Conservation (phyloP, 2,113 vertebrate genomes). For the Ceyx margarethae region DNA sequence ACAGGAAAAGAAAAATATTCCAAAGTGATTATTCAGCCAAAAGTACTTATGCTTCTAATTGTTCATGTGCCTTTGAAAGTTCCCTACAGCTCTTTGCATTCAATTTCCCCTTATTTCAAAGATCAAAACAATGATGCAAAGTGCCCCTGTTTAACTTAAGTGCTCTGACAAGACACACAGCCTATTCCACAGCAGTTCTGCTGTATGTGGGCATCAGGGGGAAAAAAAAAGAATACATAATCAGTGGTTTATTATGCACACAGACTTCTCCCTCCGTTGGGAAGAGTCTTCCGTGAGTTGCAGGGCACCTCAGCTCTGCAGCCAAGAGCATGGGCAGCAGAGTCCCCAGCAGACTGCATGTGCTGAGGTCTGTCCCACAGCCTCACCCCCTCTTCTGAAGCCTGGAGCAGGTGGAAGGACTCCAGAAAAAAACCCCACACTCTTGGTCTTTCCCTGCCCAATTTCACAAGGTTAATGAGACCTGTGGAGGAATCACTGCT, state of each 20-base stretch:
- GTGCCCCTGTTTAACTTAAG: slow-evolving; percentile 62
- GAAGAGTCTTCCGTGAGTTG: not conserved
- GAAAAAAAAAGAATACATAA: not conserved
- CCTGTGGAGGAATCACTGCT: slow-evolving; percentile 11
- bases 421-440: not conserved
- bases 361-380: fast-evolving
- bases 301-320: not conserved
- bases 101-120: slow-evolving; percentile 64
- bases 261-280: not conserved
- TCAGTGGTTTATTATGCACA: not conserved
- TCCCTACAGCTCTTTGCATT: slow-evolving; percentile 58
- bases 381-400: not conserved
- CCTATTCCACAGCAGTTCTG: slow-evolving; percentile 27
- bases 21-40: slow-evolving; percentile 43
- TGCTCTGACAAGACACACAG: slow-evolving; percentile 46
- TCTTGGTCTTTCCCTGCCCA: slow-evolving; percentile 49
- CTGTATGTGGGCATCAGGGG: not conserved
- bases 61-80: slow-evolving; percentile 58
- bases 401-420: slow-evolving; percentile 28
- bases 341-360: not conserved
- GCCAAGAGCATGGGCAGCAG: not conserved
- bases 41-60: slow-evolving; percentile 51
- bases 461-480: slow-evolving; percentile 56
- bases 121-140: slow-evolving; percentile 62
- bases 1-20: slow-evolving; percentile 28